These are phyloP conservation scores for Clavelina lepadiformis DNA, from an alignment of 23 tunicate genomes.

Conservation along the genomic window DNA sequence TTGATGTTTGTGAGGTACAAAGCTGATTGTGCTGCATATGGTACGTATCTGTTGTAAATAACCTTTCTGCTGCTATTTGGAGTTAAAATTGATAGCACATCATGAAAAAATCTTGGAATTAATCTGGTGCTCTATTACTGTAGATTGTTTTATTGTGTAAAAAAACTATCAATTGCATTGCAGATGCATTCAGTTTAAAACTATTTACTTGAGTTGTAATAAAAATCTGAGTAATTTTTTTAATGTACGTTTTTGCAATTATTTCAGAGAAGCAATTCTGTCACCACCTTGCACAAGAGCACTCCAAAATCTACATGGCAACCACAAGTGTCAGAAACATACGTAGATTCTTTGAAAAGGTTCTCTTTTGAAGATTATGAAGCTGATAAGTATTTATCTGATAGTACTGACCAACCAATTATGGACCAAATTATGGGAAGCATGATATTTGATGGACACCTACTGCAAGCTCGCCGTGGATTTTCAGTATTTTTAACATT, in stretches of 20 bases:
- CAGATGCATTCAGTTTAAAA: neutral
- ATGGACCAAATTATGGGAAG: conserved; percentile 16
- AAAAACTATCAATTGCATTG: neutral
- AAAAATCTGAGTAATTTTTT: neutral
- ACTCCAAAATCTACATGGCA: conserved; percentile 11
- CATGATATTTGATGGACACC: conserved; percentile 46
- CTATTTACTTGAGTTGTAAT: no score
- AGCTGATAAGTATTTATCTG: neutral
- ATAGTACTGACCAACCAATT: neutral
- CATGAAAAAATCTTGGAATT: no score
- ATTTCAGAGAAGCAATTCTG: conserved; percentile 71
- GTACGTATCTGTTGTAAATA: no score
- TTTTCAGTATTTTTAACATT: conserved; percentile 65
- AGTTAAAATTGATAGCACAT: no score
- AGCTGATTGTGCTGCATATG: no score
- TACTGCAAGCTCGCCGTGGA: conserved; percentile 47
- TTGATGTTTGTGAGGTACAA: no score
- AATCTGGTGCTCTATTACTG: no score
- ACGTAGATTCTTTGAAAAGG: conserved; percentile 1
- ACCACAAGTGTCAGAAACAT: conserved; percentile 14
- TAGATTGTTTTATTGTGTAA: no score
- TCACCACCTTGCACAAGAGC: conserved; percentile 42
- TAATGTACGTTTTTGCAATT: neutral
- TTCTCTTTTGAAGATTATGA: conserved; percentile 30
- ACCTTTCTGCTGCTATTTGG: no score